Conservation (phyloP, 2,888 invertebrate species). For the Bugula neritina region DNA sequence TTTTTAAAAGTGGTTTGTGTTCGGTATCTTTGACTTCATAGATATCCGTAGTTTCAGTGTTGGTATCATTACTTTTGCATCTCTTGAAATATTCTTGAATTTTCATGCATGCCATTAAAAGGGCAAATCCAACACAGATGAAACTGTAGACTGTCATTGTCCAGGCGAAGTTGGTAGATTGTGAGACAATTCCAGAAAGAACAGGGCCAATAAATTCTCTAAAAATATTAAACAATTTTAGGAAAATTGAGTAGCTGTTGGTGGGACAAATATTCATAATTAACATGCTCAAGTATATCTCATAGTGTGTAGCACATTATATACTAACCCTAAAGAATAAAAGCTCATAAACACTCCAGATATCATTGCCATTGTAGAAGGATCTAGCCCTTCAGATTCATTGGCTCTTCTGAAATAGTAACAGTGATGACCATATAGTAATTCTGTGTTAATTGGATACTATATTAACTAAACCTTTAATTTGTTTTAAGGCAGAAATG, state of each 20-base stretch:
- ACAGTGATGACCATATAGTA: no score
- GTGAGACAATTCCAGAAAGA: background rate
- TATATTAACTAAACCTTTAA: no score
- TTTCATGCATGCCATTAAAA: background rate
- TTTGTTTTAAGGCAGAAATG: no score
- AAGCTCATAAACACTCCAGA: background rate
- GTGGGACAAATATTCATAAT: background rate
- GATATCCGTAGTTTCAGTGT: no score
- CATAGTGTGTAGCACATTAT: background rate
- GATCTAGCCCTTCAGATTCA: background rate
- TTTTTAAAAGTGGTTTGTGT: no score
- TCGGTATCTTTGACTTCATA: no score
- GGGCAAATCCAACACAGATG: background rate
- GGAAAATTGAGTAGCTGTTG: background rate
- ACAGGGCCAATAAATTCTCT: constrained; percentile 6
- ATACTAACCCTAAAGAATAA: background rate
- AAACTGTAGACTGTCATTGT: constrained; percentile 12
- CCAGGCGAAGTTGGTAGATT: background rate
- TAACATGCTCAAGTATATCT: background rate
- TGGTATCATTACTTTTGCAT: no score
- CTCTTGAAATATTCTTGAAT: background rate
- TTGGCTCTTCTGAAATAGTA: no score
- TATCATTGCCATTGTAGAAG: constrained; percentile 3
- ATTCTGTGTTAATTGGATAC: no score
- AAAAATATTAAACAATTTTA: background rate